Conservation (phyloP, 2,888 invertebrate species). For the Drosophila fungiperda region DNA sequence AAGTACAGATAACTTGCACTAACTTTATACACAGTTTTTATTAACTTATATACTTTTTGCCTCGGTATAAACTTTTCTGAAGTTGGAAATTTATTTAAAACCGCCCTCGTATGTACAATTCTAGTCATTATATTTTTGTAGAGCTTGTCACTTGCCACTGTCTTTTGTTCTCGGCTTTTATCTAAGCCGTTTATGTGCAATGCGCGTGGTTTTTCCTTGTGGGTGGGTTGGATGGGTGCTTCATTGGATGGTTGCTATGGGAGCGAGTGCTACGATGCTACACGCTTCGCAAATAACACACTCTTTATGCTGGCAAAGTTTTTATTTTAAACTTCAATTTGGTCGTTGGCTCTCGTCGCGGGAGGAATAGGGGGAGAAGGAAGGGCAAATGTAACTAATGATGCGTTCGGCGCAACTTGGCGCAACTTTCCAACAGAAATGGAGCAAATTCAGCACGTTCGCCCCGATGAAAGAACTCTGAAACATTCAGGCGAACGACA, state of each 20-base stretch:
- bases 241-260: constrained; percentile 24
- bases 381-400: constrained; percentile 70
- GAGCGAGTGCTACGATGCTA: constrained; percentile 27
- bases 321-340: constrained; percentile 81
- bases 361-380: not conserved
- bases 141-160: constrained; percentile 68
- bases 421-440: constrained; percentile 68
- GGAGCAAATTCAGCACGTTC: constrained; percentile 81
- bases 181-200: constrained; percentile 74
- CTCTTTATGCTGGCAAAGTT: constrained; percentile 72
- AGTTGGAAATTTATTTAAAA: not conserved
- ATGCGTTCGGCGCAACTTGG: constrained; percentile 57
- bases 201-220: constrained; percentile 30
- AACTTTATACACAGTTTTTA: not conserved
- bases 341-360: constrained; percentile 46
- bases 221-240: constrained; percentile 5
- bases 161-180: constrained; percentile 75
- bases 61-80: not conserved
- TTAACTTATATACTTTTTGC: not conserved
- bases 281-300: constrained; percentile 71
- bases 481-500: constrained; percentile 1
- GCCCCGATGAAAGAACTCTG: constrained; percentile 26
- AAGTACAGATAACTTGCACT: not conserved
- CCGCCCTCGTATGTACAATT: constrained; percentile 54
- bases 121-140: constrained; percentile 67